Base-by-base conservation (phyloP, 2,113 vertebrate species). In the Carettochelys insculpta region DNA sequence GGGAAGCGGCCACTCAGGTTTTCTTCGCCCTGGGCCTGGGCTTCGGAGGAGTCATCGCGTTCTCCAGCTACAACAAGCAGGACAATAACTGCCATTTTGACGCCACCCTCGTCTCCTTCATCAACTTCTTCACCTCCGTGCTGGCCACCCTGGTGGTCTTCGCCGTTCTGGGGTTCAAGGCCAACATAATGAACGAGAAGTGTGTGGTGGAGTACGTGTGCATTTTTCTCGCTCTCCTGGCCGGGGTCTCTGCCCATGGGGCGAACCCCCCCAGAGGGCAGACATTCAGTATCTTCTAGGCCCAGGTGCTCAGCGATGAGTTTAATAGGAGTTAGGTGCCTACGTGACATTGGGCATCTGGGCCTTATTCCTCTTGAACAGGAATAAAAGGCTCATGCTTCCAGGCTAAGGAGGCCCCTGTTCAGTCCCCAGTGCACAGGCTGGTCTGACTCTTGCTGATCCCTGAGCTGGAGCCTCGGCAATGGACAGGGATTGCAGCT, bases 51-150 rank as follows among this genome's bases (percentile, higher is more conserved):
- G 99, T 99, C 96, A 99, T 99, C 1, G 99, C 99, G 80, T 99
- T 99, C 97, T 99, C 99, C 95, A 99, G 99, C 97, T 99, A 99
- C 98, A 99, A 99, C 97, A 99, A 99, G 93, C 98, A 98, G 77
- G 99, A 99, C 97, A 99, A 99, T 97, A 99, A 99, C 98, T 99
- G 99, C 94, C 99, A 99, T 96, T 99, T 99, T 3, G 99, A 99
- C 1, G 99, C 99, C 0, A 97, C 98, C 0, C 98, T 99, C 0
- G 99, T 99, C 84, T 99, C 99, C 93, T 89, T 99, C 96, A 99
- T 99, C 96, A 99, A 99, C 96, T 99, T 99, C 94, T 97, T 99
- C 77, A 99, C 99, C 0, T 99, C 99, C 0, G 98, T 99, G 92
- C 93, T 99, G 97, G 99, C 99, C 94, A 99, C 99, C 3, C 97